These are phyloP conservation scores for Apocrypta bakeri DNA, from an alignment of 1,140 invertebrate species.

Conservation along the genomic window DNA sequence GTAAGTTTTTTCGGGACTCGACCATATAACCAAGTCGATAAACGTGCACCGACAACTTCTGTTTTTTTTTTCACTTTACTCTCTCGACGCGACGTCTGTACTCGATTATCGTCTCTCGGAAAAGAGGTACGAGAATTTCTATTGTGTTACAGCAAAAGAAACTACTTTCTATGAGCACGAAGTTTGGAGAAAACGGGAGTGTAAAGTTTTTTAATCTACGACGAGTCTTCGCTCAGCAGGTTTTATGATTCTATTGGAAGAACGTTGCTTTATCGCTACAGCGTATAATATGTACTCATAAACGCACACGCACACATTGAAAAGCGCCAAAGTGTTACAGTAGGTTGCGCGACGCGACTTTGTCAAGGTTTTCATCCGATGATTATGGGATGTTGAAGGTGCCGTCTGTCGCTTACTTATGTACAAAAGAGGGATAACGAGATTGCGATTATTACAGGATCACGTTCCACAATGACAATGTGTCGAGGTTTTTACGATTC, in stretches of 20 bases:
- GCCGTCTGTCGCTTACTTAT: no score
- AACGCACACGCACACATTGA: no score
- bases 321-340: conserved; percentile 25
- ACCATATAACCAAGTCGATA: background rate
- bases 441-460: no score
- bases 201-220: no score
- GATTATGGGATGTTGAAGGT: conserved; percentile 1
- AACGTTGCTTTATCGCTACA: background rate
- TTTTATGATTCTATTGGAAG: background rate
- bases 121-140: background rate
- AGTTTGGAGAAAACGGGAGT: conserved; percentile 11
- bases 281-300: background rate
- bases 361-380: background rate
- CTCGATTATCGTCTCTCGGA: background rate
- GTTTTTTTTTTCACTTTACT: background rate
- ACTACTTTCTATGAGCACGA: background rate
- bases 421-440: background rate
- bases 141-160: background rate
- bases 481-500: background rate
- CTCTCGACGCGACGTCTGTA: background rate
- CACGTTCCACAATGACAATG: background rate
- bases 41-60: background rate
- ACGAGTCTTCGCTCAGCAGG: background rate
- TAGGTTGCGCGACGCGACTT: background rate
- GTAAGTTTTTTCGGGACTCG: background rate